Percentiles rank a stretch among this genome's conserved stretches.
Evolutionary conservation across 2,888 invertebrate species (phyloP).

Genomic region (Apotomis betuletana): DNA sequence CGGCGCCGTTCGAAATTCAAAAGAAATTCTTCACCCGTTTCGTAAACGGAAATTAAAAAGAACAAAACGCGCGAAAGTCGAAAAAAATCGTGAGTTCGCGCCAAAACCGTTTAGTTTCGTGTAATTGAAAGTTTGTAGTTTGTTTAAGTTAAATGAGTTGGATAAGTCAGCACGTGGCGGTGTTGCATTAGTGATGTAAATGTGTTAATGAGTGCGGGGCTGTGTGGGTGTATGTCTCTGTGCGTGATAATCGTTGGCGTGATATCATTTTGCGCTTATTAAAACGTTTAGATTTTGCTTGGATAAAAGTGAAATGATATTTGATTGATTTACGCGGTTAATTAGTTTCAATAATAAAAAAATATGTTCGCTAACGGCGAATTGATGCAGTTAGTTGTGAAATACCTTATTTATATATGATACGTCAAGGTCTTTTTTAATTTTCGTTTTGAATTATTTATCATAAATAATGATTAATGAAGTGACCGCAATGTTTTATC

Average conservation of each 20-base stretch:
- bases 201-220: constrained; percentile 77
- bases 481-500: too few species aligned
- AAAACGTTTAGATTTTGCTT: constrained; percentile 35
- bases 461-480: too few species aligned
- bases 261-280: constrained; percentile 44
- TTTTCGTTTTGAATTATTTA: too few species aligned
- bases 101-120: constrained; percentile 59
- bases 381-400: constrained; percentile 1
- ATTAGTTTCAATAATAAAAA: constrained; percentile 16
- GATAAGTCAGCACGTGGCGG: constrained; percentile 62
- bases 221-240: constrained; percentile 66
- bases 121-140: constrained; percentile 66
- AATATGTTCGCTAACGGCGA: neutral
- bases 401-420: neutral
- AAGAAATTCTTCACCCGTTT: constrained; percentile 73
- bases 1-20: constrained; percentile 60
- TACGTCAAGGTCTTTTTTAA: too few species aligned
- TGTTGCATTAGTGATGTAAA: constrained; percentile 74
- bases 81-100: constrained; percentile 53
- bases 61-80: constrained; percentile 54
- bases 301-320: constrained; percentile 42
- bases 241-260: constrained; percentile 55
- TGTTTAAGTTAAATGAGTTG: constrained; percentile 52
- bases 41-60: constrained; percentile 57
- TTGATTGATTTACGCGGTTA: constrained; percentile 23